Percentiles rank a stretch among this genome's conserved stretches.
Conservation (phyloP, 2,797 vertebrate genomes). For the Phalloptychus januarius region DNA sequence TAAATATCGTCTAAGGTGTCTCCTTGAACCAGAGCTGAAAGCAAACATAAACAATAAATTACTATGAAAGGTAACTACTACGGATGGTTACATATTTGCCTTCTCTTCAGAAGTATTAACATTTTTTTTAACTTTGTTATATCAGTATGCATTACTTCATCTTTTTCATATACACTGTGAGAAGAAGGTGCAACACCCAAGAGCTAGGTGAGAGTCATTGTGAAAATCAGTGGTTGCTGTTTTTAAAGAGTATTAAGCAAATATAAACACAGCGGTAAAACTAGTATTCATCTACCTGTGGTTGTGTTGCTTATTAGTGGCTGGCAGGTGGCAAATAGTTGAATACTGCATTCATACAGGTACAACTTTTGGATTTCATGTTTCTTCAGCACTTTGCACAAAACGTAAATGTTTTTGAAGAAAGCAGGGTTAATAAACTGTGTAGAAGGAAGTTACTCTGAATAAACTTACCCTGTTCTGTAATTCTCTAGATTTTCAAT, state of each 20-base stretch:
- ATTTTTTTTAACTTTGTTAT: neutral
- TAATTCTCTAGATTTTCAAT: no score
- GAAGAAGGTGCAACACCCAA: neutral
- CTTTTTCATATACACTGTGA: neutral
- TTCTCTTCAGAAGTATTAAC: neutral
- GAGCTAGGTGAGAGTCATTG: neutral
- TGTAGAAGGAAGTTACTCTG: no score
- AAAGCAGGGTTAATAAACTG: no score
- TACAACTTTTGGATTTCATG: neutral
- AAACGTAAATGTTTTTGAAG: neutral
- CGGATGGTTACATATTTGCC: no score
- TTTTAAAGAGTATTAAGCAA: neutral
- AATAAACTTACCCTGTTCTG: no score
- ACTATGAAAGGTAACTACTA: neutral
- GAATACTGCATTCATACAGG: neutral
- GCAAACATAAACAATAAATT: slow-evolving; percentile 39
- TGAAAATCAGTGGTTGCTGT: neutral
- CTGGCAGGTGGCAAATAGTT: neutral
- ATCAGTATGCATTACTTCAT: neutral
- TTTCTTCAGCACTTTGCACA: neutral
- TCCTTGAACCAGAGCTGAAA: slow-evolving; percentile 95
- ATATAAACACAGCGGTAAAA: neutral
- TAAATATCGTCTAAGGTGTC: slow-evolving; percentile 99
- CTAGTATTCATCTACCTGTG: neutral
- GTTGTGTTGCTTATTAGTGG: neutral